Evolutionary conservation across 1,140 invertebrate species (phyloP).

Genomic region (Ruditapes philippinarum): DNA sequence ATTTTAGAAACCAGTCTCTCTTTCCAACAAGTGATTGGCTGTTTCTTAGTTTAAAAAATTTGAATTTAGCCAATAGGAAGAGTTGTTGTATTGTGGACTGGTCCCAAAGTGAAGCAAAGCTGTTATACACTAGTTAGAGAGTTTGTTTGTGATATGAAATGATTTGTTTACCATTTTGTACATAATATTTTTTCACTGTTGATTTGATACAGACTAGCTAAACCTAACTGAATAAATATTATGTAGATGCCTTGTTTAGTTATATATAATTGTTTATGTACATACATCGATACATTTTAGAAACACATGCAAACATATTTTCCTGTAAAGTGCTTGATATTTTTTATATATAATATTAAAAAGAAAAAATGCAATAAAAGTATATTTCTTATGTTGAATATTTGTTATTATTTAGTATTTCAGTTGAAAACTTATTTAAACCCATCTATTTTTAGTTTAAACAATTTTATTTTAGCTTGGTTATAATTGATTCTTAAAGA

Average conservation of each 20-base stretch:
- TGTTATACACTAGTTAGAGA: too few relatives aligned
- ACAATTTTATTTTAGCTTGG: too few relatives aligned
- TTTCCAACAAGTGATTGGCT: too few relatives aligned
- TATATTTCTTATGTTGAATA: background rate
- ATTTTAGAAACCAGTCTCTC: too few relatives aligned
- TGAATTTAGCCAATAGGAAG: too few relatives aligned
- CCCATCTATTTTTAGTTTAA: too few relatives aligned
- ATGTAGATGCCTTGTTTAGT: background rate
- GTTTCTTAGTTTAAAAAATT: too few relatives aligned
- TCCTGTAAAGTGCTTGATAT: slow-evolving; percentile 49
- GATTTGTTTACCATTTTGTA: slow-evolving; percentile 7
- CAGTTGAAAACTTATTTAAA: too few relatives aligned
- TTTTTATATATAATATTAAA: slow-evolving; percentile 51
- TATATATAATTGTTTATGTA: slow-evolving; percentile 28
- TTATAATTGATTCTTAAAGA: too few relatives aligned
- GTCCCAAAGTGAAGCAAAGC: too few relatives aligned
- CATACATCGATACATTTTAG: background rate
- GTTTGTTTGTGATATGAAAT: background rate
- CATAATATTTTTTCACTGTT: background rate
- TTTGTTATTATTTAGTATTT: too few relatives aligned
- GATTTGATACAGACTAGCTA: background rate
- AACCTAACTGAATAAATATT: background rate
- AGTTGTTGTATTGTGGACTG: too few relatives aligned
- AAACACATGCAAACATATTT: slow-evolving; percentile 23
- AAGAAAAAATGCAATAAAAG: slow-evolving; percentile 34